A percentile compares a stretch with the other conserved stretches of the same genome.
Evolutionary conservation across 1,140 invertebrate species (phyloP).

Genomic region (Drosophila bipectinata): DNA sequence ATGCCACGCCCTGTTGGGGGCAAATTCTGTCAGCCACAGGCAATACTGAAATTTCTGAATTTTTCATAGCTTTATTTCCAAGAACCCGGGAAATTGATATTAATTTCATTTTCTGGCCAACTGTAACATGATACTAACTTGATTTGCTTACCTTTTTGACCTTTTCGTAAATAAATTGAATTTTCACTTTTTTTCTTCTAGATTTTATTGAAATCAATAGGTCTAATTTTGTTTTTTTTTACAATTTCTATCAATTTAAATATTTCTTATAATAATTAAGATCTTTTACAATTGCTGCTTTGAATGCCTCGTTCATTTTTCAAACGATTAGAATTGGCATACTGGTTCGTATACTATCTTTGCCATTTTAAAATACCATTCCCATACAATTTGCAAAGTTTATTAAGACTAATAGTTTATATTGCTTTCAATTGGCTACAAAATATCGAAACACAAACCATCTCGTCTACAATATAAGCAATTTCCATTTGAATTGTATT

Average conservation of each 20-base stretch:
- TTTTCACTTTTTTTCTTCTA: background rate
- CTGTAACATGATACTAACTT: constrained; percentile 22
- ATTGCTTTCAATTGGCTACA: constrained; percentile 43
- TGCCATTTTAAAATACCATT: constrained; percentile 1
- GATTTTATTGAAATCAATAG: constrained; percentile 5
- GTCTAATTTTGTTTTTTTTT: background rate
- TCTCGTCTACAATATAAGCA: background rate
- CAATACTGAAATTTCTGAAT: background rate
- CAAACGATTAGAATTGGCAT: constrained; percentile 2
- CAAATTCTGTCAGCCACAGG: background rate
- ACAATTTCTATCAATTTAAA: constrained; percentile 4
- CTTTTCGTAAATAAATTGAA: background rate
- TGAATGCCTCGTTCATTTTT: background rate
- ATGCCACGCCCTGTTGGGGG: constrained; percentile 19
- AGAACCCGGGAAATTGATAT: constrained; percentile 6
- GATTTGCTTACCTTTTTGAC: constrained; percentile 20
- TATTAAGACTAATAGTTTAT: constrained; percentile 34
- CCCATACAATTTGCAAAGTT: background rate
- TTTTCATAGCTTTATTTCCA: background rate
- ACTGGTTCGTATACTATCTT: constrained; percentile 20
- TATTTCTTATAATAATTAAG: background rate
- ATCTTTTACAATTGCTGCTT: background rate
- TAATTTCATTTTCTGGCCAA: constrained; percentile 6
- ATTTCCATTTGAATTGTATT: constrained; percentile 35
- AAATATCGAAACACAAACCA: constrained; percentile 7